phyloP scores from a whole-genome alignment of 2,797 vertebrate genomes.

The Hybognathus amarus region DNA sequence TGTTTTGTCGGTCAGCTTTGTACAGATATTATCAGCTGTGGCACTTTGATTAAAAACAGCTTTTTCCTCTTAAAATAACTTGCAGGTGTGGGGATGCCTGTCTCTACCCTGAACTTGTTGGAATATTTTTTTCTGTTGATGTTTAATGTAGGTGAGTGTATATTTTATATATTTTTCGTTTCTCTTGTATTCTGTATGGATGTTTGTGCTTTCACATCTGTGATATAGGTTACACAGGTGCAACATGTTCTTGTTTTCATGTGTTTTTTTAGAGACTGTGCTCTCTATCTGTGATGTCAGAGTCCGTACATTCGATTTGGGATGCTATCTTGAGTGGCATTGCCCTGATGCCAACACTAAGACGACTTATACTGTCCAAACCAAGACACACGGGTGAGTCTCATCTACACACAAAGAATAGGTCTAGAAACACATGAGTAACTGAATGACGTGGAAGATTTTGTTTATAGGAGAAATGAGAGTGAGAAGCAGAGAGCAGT shows the following conservation, averaged over 20 bases:
- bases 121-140: background rate
- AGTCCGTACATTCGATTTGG: slow-evolving; percentile 72
- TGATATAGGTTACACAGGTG: slow-evolving; percentile 28
- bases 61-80: background rate
- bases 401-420: background rate
- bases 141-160: slow-evolving; percentile 44
- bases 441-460: slow-evolving; percentile 21
- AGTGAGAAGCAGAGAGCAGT: background rate
- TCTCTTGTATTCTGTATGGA: background rate
- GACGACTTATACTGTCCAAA: slow-evolving; percentile 74
- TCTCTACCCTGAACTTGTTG: slow-evolving; percentile 3
- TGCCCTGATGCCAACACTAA: slow-evolving; percentile 70
- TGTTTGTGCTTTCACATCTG: background rate
- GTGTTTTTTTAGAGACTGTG: slow-evolving; percentile 38
- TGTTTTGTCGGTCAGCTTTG: background rate
- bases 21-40: too few relatives aligned
- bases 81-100: slow-evolving; percentile 27
- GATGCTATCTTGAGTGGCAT: slow-evolving; percentile 75
- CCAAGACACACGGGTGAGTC: slow-evolving; percentile 38
- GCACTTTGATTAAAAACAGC: background rate
- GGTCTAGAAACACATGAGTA: background rate
- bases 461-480: background rate
- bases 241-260: slow-evolving; percentile 12
- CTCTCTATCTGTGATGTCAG: slow-evolving; percentile 66
- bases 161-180: background rate